Evolutionary conservation across 2,888 invertebrate species (phyloP), one percentile per base, ranked within the genome.

Genomic region (Reticulitermes lucifugus): DNA sequence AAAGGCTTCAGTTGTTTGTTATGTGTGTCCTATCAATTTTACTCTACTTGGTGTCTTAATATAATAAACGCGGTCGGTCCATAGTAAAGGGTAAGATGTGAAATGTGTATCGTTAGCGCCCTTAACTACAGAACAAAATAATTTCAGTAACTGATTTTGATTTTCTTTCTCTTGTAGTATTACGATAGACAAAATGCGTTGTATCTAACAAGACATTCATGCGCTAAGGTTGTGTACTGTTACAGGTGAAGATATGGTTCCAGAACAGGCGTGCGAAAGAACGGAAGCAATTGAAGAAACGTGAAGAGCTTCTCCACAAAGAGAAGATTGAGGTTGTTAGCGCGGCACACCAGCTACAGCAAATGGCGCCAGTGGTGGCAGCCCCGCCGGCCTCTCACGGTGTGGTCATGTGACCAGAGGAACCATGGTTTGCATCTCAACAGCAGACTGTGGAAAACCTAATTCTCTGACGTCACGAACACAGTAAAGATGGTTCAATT

Each of bases 211-310:
- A 35, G 35, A 35, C 1, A 35, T 35, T 35, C 35, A 6, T 46
- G 46, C 46, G 2, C 46, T 46, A 6, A 22, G 21, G 2, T 65
- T 84, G 46, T 83, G 84, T 85, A 81, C 83, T 60, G 75, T 89
- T 89, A 21, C 92, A 94, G 94, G 95, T 95, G 83, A 95, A 95
- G 91, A 95, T 96, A 86, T 96, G 96, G 96, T 98, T 98, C 90
- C 97, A 98, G 93, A 98, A 98, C 90, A 94, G 98, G 25, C 94
- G 98, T 73, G 98, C 98, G 83, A 98, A 98, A 91, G 98, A 98
- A 89, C 93, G 98, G 21, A 98, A 98, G 91, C 96, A 96, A 90
- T 92, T 93, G 88, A 98, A 98, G 90, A 98, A 98, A 91, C 94
- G 95, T 73, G 95, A 95, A 87, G 96, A 97, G 89, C 93, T 93